Conservation (phyloP, 2,113 vertebrate species). For the Cynopterus brachyotis region DNA sequence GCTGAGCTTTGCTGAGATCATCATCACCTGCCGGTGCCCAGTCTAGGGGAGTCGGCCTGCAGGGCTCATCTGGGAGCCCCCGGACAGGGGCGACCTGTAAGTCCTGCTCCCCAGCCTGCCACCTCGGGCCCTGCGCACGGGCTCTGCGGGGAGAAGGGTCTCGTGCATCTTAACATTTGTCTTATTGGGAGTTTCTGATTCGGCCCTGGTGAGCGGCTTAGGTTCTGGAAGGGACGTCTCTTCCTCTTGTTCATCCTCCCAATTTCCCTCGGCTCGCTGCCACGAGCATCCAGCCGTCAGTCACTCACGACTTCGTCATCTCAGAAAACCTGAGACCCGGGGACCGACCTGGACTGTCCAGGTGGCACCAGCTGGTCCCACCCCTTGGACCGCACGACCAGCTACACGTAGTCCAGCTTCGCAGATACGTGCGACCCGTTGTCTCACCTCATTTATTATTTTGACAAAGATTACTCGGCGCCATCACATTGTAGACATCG, state of each 20-base stretch:
- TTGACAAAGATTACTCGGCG: fast-evolving
- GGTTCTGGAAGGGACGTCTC: background rate
- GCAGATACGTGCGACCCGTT: fast-evolving
- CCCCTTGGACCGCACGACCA: fast-evolving
- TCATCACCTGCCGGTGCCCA: fast-evolving
- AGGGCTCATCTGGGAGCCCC: background rate
- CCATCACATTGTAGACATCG: fast-evolving
- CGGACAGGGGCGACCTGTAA: fast-evolving
- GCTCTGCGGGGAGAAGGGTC: background rate
- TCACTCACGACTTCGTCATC: background rate
- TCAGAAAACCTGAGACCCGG: background rate
- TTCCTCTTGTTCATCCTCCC: background rate
- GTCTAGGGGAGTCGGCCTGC: background rate
- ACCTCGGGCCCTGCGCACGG: fast-evolving
- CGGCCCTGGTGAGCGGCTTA: background rate
- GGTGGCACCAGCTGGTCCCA: background rate
- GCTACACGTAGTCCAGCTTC: fast-evolving
- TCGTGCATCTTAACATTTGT: no score
- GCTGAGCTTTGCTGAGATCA: background rate
- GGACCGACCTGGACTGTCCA: background rate
- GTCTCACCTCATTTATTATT: background rate
- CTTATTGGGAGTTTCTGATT: background rate
- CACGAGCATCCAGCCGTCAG: background rate
- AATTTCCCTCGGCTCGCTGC: background rate
- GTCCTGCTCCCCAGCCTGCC: background rate